phyloP scores from a whole-genome alignment of 2,888 invertebrate species.

The Malthinus seriepunctatus region DNA sequence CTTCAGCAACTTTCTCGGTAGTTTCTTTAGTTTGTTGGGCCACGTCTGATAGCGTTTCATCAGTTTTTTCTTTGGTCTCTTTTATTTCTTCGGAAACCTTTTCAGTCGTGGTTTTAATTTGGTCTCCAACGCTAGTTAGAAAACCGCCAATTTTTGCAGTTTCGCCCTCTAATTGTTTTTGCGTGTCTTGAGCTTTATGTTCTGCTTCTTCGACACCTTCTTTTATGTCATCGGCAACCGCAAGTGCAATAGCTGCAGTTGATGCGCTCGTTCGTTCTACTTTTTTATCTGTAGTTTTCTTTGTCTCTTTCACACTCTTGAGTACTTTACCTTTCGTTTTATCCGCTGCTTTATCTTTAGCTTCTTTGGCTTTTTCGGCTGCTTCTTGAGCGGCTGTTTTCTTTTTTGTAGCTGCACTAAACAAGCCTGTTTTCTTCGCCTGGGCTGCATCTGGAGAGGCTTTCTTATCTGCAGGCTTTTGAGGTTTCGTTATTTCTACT shows the following conservation, averaged over 20 bases:
- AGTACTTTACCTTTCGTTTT: neutral
- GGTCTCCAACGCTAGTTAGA: slow-evolving; percentile 27
- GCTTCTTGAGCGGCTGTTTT: neutral
- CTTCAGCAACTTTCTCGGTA: slow-evolving; percentile 31
- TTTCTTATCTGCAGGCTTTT: too few species aligned
- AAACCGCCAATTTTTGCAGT: slow-evolving; percentile 29
- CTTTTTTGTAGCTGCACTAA: slow-evolving; percentile 6
- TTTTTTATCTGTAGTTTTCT: neutral
- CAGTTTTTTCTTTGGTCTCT: slow-evolving; percentile 4
- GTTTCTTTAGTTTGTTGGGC: slow-evolving; percentile 5
- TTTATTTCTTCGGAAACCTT: neutral
- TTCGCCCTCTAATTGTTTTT: neutral
- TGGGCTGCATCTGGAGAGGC: too few species aligned
- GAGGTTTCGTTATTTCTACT: neutral
- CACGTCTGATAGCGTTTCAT: neutral
- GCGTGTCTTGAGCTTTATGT: neutral
- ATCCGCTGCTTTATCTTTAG: slow-evolving; percentile 35
- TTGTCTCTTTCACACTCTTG: neutral
- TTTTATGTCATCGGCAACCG: neutral
- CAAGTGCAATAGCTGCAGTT: neutral
- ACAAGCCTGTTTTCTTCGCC: too few species aligned
- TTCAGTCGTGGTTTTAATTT: neutral
- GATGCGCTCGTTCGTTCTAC: neutral
- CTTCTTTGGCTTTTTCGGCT: slow-evolving; percentile 6
- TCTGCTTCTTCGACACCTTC: neutral